Evolutionary conservation across 2,797 vertebrate species (phyloP), one percentile per base, ranked within the genome.

Genomic region (Lerista edwardsae): DNA sequence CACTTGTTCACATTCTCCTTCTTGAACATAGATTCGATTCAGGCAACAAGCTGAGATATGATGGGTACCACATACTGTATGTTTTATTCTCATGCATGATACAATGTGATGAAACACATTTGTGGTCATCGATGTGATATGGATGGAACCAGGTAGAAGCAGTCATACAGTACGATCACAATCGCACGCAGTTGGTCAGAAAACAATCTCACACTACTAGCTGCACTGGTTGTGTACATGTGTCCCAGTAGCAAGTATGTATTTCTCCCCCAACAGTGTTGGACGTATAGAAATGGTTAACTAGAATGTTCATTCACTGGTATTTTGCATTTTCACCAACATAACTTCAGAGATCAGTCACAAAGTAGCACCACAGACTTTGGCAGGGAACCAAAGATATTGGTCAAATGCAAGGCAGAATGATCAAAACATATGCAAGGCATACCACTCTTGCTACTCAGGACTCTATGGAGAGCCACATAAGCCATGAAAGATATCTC

Each of bases 1-100:
- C 79, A 67, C 82, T 90, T 87, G 90, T 88, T 91, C 80, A 84
- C 90, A 87, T 82, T 76, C 8, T 3, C 90, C 78, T 7, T 61
- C 29, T 25, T 74, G 71, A 21, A 51, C 67, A 64, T 23, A 51
- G 23, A 71, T 25, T 39, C 29, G 4, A 34, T 44, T 51, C 61
- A 83, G 72, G n/a, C n/a, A n/a, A 55, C 39, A 84, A 19, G 47
- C 65, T 47, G 36, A 19, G n/a, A 34, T 19, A 9, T 71, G 51
- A 62, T 51, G 21, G 55, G 62, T 76, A 62, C 2, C 34, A 6
- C n/a, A n/a, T n/a, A n/a, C n/a, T 47, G 72, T 51, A 68, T 59
- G 51, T 9, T 14, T 21, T 41, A 80, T 27, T 57, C 25, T 74
- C 62, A 1, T 7, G 19, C 6, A 67, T 27, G 31, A 51, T 36